A percentile compares a stretch with the other conserved stretches of the same genome.
Evolutionary conservation across 2,113 vertebrate species (phyloP).

Genomic region (Ophthalmolycus amberensis): DNA sequence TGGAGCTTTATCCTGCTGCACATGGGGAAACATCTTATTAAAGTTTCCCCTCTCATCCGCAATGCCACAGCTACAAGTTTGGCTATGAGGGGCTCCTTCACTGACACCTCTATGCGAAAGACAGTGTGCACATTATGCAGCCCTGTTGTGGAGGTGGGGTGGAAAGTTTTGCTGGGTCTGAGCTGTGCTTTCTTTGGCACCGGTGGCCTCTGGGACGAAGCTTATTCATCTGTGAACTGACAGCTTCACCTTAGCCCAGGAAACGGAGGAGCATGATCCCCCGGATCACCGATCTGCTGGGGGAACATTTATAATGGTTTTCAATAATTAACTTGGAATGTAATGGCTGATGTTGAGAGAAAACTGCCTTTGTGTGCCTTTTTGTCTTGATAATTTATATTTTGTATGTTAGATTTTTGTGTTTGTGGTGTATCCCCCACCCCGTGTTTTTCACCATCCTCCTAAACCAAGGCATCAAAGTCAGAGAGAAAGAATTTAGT

Average conservation of each 20-base stretch:
- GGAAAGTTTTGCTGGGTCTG: conserved; percentile 76
- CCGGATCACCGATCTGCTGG: conserved; percentile 41
- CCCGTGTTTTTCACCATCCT: not conserved
- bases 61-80: conserved; percentile 35
- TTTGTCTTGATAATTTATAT: not conserved
- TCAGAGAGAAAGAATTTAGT: conserved; percentile 32
- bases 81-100: conserved; percentile 58
- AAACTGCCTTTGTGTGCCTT: not conserved
- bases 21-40: conserved; percentile 67
- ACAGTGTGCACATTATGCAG: conserved; percentile 76
- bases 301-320: conserved; percentile 26
- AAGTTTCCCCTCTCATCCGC: conserved; percentile 60
- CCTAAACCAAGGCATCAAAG: conserved; percentile 7
- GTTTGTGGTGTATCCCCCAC: not conserved
- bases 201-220: conserved; percentile 57
- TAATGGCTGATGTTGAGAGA: not conserved
- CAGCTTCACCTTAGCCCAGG: conserved; percentile 75
- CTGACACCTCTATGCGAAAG: conserved; percentile 56
- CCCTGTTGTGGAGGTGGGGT: conserved; percentile 58
- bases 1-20: conserved; percentile 52
- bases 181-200: conserved; percentile 83
- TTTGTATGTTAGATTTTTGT: not conserved
- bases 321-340: conserved; percentile 25
- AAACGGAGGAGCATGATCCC: conserved; percentile 59
- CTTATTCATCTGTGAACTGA: conserved; percentile 79